Conservation (phyloP, 2,113 vertebrate species). For the Bufo gargarizans region DNA sequence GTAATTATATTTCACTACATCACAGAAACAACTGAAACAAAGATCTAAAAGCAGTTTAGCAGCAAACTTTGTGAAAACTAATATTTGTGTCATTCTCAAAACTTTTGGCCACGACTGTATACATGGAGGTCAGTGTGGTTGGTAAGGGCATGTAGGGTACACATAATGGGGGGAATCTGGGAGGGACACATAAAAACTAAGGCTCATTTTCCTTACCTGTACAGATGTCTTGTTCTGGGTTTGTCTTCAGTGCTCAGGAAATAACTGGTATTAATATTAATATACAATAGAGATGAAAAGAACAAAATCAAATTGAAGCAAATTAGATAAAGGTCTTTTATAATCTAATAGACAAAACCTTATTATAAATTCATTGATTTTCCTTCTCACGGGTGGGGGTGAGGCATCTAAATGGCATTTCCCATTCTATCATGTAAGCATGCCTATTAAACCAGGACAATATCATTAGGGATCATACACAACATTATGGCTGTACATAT, state of each 20-base stretch:
- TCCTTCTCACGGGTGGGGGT: neutral
- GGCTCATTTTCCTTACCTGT: slow-evolving; percentile 70
- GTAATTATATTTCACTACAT: no score
- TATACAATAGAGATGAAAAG: neutral
- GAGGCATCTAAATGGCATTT: no score
- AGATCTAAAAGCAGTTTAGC: no score
- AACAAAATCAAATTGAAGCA: neutral
- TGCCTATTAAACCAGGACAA: neutral
- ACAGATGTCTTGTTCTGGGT: slow-evolving; percentile 77
- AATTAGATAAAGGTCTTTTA: neutral
- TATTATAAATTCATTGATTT: neutral
- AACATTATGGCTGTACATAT: neutral
- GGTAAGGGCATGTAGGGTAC: neutral
- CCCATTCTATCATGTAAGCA: neutral
- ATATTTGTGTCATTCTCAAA: no score
- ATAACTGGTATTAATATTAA: slow-evolving; percentile 67
- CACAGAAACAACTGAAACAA: no score
- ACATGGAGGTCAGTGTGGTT: neutral
- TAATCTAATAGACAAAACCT: neutral
- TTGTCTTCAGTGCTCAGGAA: slow-evolving; percentile 80
- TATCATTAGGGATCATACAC: neutral
- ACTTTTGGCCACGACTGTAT: no score
- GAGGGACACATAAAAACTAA: neutral
- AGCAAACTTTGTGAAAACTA: no score
- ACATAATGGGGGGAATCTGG: neutral